Percentiles rank a stretch among this genome's conserved stretches.
These are phyloP conservation scores for Limnephilus auricula DNA, from an alignment of 2,888 invertebrate species.

Conservation along the genomic window DNA sequence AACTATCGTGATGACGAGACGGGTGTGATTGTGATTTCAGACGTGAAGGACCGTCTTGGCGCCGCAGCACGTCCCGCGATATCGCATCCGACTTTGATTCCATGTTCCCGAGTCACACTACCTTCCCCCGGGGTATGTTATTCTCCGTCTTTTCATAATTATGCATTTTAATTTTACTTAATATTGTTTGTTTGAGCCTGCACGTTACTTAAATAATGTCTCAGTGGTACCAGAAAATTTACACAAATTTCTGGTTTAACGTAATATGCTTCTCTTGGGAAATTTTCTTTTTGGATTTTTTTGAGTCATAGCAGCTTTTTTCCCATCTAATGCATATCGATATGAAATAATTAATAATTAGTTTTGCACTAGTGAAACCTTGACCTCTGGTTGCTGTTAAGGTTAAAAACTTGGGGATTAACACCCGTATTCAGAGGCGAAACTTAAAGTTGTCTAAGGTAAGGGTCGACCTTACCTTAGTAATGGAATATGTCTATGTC, in stretches of 20 bases:
- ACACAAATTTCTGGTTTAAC: neutral
- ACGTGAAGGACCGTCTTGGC: slow-evolving; percentile 79
- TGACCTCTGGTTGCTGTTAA: neutral
- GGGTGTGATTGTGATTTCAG: slow-evolving; percentile 68
- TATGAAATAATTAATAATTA: neutral
- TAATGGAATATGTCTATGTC: too few relatives aligned
- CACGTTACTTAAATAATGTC: slow-evolving; percentile 39
- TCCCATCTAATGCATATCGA: neutral
- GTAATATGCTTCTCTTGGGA: neutral
- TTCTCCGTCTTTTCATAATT: neutral
- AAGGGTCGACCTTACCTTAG: too few relatives aligned
- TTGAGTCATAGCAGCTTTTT: neutral
- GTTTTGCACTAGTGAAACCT: neutral
- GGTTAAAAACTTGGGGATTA: neutral
- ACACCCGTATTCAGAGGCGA: too few relatives aligned
- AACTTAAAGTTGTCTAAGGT: too few relatives aligned
- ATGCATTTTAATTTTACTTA: slow-evolving; percentile 47
- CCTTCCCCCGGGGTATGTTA: slow-evolving; percentile 83
- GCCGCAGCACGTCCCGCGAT: slow-evolving; percentile 82
- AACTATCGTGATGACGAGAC: neutral
- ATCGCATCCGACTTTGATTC: slow-evolving; percentile 85
- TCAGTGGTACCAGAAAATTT: neutral
- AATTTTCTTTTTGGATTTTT: neutral
- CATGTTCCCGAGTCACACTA: slow-evolving; percentile 81
- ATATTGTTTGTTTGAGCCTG: slow-evolving; percentile 42